Evolutionary conservation across 2,797 vertebrate species (phyloP).

Genomic region (Ispidina lecontei): DNA sequence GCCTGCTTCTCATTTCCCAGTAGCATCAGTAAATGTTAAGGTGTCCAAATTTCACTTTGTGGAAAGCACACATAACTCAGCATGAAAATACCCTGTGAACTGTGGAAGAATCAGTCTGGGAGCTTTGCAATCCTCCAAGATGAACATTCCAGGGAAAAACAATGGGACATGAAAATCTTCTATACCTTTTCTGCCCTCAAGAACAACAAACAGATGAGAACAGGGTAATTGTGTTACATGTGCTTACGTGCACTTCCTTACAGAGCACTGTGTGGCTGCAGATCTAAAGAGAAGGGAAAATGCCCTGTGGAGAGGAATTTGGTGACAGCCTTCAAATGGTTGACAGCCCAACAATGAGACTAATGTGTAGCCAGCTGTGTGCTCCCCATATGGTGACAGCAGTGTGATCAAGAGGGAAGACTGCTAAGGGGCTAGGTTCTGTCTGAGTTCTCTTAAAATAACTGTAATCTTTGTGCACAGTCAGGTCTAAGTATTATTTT

Average conservation of each 20-base stretch:
- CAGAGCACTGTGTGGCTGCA: neutral
- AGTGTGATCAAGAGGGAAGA: neutral
- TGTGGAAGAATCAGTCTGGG: neutral
- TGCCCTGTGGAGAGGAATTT: slow-evolving; percentile 9
- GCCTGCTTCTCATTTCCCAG: neutral
- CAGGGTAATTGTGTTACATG: neutral
- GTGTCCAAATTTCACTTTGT: neutral
- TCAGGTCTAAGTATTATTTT: slow-evolving; percentile 60
- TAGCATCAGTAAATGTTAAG: neutral
- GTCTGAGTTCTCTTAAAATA: slow-evolving; percentile 38
- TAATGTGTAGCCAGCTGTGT: slow-evolving; percentile 22
- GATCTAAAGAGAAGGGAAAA: neutral
- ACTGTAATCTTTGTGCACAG: slow-evolving; percentile 11
- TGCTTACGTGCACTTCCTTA: neutral
- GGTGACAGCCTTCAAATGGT: slow-evolving; percentile 3
- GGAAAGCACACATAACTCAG: neutral
- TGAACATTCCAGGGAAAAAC: neutral
- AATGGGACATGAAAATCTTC: neutral
- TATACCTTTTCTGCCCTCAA: neutral
- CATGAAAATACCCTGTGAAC: neutral
- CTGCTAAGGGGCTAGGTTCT: neutral
- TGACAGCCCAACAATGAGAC: slow-evolving; percentile 37
- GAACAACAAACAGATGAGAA: neutral
- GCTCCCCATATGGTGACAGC: neutral
- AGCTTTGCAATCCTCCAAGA: neutral